phyloP scores from a whole-genome alignment of 2,113 vertebrate genomes.

The Acrocephalus kingi region DNA sequence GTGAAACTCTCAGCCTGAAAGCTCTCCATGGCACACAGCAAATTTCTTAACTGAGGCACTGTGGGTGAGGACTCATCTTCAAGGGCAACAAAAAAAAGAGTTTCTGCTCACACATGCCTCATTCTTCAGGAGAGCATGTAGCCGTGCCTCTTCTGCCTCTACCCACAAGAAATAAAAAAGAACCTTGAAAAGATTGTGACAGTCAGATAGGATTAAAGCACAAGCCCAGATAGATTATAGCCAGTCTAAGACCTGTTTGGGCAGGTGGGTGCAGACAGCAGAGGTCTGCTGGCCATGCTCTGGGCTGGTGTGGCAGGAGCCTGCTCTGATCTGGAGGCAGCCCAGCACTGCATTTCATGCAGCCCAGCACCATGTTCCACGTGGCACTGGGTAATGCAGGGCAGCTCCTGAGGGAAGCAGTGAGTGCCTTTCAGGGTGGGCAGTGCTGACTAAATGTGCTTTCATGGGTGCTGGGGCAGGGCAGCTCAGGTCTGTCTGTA shows the following conservation, averaged over 20 bases:
- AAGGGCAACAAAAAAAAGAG: background rate
- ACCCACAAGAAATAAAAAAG: background rate
- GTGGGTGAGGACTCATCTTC: background rate
- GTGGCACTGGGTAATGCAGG: background rate
- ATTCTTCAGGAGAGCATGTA: background rate
- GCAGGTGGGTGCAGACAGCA: background rate
- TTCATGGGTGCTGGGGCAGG: background rate
- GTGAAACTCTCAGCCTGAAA: background rate
- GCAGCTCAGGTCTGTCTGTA: background rate
- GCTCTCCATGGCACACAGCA: fast-evolving
- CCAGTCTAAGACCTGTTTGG: background rate
- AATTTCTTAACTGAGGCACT: background rate
- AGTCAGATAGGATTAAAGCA: background rate
- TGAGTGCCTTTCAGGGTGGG: background rate
- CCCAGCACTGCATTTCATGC: background rate
- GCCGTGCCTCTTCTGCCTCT: background rate
- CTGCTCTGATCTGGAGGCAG: background rate
- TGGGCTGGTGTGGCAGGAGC: background rate
- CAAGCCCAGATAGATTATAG: background rate
- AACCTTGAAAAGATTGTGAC: background rate
- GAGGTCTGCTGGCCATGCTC: background rate
- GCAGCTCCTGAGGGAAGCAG: background rate
- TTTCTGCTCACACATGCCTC: background rate
- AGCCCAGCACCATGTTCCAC: fast-evolving
- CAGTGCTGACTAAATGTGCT: background rate